Conservation (phyloP, 2,888 invertebrate genomes). For the Pyrocoelia pectoralis region DNA sequence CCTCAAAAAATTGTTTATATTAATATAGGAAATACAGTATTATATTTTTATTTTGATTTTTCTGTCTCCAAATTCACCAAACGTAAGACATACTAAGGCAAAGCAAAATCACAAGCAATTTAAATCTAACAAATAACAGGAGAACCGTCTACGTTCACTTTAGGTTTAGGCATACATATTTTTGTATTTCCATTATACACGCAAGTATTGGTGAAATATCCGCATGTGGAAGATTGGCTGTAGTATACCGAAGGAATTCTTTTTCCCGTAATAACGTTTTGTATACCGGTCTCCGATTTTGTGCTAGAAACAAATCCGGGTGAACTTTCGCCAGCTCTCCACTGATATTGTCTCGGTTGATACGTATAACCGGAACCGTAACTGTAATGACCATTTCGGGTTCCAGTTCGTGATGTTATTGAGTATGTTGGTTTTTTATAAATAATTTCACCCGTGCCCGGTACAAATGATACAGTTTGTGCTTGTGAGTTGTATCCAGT, state of each 20-base stretch:
- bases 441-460: constrained; percentile 52
- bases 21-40: constrained; percentile 14
- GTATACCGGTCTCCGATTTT: constrained; percentile 78
- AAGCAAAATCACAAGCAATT: too few species aligned
- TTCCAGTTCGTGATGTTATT: constrained; percentile 51
- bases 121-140: constrained; percentile 71
- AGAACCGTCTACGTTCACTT: constrained; percentile 78
- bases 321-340: constrained; percentile 58
- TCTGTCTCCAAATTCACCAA: too few species aligned
- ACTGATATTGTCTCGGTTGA: constrained; percentile 51
- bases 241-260: constrained; percentile 82
- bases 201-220: constrained; percentile 87
- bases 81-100: too few species aligned
- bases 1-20: neutral
- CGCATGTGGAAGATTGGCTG: constrained; percentile 87
- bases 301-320: constrained; percentile 80
- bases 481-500: constrained; percentile 72
- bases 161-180: constrained; percentile 82
- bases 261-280: constrained; percentile 67
- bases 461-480: constrained; percentile 66
- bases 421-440: constrained; percentile 54
- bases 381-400: constrained; percentile 50
- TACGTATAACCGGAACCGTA: constrained; percentile 55
- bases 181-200: constrained; percentile 82
- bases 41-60: constrained; percentile 8